Base-by-base conservation (phyloP, 2,888 invertebrate genomes). In the Folsomia candida region DNA sequence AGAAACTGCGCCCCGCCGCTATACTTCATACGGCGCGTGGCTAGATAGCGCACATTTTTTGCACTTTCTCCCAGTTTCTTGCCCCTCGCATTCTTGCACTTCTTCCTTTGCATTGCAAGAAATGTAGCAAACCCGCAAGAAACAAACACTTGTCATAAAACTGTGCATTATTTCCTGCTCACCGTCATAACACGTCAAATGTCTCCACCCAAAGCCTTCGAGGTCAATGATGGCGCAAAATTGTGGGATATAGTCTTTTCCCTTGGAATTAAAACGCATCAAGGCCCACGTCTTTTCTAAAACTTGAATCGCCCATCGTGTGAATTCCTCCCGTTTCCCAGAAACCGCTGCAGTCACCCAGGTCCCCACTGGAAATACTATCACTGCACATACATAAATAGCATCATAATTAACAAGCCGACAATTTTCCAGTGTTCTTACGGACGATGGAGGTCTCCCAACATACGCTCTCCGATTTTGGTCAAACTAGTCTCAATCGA, bases 241-340 rank as follows among this genome's bases (percentile, higher is more conserved):
- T 60, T 76, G 76, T 24, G 63, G 65, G 60, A 61, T 47, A 57
- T 59, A 51, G n/a, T 71, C 58, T 11, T 47, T n/a, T 11, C 57
- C 68, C 25, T 72, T 71, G 0, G 68, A 70, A n/a, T 62, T 25
- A 0, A 2, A 22, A 51, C 61, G 69, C 57, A 68, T 57, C 1
- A 73, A 1, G 2, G 47, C 24, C 76, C 63, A 65, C 26, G 68
- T 22, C 28, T 29, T 60, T 26, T 69, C 64, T 24, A 69, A 69
- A 65, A 65, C 58, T 28, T 70, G 69, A 22, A 76, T 61, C 18
- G 61, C 27, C 51, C 66, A 67, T 2, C 51, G 62, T 6, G 66
- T 24, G 61, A 26, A 73, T 27, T 73, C 72, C 22, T 70, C 67
- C 47, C 72, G 73, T 47, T 68, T 59, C 47, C 76, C 76, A 1